These are phyloP conservation scores for Callinectes sapidus DNA, from an alignment of 2,888 invertebrate genomes.

Conservation along the genomic window DNA sequence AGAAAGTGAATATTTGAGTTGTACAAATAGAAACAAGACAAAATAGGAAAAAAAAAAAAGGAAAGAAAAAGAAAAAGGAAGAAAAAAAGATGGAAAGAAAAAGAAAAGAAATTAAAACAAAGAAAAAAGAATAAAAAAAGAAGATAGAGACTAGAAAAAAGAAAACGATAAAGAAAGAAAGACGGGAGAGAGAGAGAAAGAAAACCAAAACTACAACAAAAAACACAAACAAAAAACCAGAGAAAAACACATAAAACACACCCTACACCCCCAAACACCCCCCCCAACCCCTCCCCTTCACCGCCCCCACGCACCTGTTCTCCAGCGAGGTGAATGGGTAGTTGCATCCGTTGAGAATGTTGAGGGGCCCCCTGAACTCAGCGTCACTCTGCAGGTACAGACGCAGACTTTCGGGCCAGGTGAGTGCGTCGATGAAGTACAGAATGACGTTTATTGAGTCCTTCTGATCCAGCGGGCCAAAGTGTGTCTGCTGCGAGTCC, in stretches of 20 bases:
- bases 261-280: constrained; percentile 4
- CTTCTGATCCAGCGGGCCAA: constrained; percentile 97
- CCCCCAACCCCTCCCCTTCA: too few species aligned
- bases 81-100: not conserved
- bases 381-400: constrained; percentile 93
- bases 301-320: constrained; percentile 75
- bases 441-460: constrained; percentile 96
- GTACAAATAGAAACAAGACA: too few species aligned
- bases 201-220: not conserved
- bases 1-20: not conserved
- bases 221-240: not conserved
- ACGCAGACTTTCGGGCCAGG: constrained; percentile 95
- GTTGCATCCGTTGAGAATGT: constrained; percentile 76
- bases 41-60: too few species aligned
- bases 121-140: too few species aligned
- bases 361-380: constrained; percentile 76
- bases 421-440: constrained; percentile 94
- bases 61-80: not conserved
- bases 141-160: too few species aligned
- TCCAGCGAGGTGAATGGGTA: constrained; percentile 83
- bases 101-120: too few species aligned
- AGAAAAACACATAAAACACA: not conserved
- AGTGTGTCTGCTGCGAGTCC: constrained; percentile 95
- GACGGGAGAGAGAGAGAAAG: not conserved
- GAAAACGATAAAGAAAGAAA: too few species aligned